phyloP scores from a whole-genome alignment of 1,140 invertebrate species.

The Conopomorpha cramerella region DNA sequence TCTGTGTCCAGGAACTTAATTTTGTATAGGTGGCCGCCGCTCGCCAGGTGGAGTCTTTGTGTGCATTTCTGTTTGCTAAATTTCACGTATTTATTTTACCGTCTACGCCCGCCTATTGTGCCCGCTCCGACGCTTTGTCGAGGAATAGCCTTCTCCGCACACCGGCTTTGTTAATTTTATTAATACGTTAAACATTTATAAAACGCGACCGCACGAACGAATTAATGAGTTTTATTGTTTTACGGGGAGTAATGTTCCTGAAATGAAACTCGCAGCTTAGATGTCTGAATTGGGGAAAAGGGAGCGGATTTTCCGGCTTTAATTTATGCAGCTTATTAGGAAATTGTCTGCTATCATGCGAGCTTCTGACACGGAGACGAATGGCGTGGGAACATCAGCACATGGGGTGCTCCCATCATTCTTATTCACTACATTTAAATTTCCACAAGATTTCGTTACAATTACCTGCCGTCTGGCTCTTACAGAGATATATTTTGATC shows the following conservation, averaged over 20 bases:
- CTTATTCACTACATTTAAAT: slow-evolving; percentile 9
- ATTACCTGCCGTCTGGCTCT: too few species aligned
- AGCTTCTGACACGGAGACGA: slow-evolving; percentile 7
- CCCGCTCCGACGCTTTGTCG: slow-evolving; percentile 45
- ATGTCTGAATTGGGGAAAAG: slow-evolving; percentile 22
- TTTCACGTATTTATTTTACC: slow-evolving; percentile 57
- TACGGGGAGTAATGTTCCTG: slow-evolving; percentile 39
- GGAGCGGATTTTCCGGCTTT: slow-evolving; percentile 26
- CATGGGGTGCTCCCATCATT: slow-evolving; percentile 23
- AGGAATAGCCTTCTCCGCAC: slow-evolving; percentile 37
- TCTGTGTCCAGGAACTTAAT: slow-evolving; percentile 38
- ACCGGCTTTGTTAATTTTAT: slow-evolving; percentile 56
- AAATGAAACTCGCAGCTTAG: slow-evolving; percentile 34
- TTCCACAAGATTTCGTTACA: too few species aligned
- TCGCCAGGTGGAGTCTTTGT: slow-evolving; percentile 49
- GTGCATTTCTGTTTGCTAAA: slow-evolving; percentile 45
- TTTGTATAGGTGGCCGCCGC: slow-evolving; percentile 21
- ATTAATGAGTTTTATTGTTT: slow-evolving; percentile 58
- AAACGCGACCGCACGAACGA: slow-evolving; percentile 43
- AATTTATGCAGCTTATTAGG: slow-evolving; percentile 39
- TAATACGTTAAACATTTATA: slow-evolving; percentile 59
- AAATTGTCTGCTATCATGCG: slow-evolving; percentile 16
- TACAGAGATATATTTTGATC: too few species aligned
- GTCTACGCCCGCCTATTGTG: slow-evolving; percentile 34
- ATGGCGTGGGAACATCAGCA: slow-evolving; percentile 12